A percentile compares a stretch with the other conserved stretches of the same genome.
Conservation (phyloP, 2,113 vertebrate species). For the Rattus rattus region DNA sequence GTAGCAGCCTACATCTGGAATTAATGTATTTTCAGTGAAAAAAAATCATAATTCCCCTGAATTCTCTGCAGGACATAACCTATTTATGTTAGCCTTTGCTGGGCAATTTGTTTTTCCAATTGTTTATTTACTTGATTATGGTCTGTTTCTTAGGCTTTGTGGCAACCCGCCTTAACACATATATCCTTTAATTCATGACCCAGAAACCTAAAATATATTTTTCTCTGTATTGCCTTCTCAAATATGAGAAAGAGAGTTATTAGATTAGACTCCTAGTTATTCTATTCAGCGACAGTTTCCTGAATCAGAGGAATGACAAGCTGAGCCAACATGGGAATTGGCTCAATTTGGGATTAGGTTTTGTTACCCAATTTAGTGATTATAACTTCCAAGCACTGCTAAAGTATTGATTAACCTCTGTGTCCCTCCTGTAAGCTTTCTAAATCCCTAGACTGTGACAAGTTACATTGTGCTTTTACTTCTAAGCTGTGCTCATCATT, state of each 20-base stretch:
- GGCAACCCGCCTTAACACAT: not conserved
- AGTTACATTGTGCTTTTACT: not conserved
- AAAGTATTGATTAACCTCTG: constrained; percentile 45
- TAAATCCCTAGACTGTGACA: not conserved
- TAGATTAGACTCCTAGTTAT: not conserved
- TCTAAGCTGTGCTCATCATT: not conserved
- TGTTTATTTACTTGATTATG: constrained; percentile 55
- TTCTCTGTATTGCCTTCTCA: constrained; percentile 33
- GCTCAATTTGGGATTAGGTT: constrained; percentile 56
- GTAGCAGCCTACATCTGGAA: constrained; percentile 1
- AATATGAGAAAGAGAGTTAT: not conserved
- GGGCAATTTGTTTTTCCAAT: constrained; percentile 48
- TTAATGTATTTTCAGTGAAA: constrained; percentile 59
- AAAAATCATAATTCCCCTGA: constrained; percentile 6
- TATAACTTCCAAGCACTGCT: constrained; percentile 33
- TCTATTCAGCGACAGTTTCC: constrained; percentile 11
- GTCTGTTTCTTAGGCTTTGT: not conserved
- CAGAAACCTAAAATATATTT: constrained; percentile 1
- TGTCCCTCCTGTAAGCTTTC: constrained; percentile 10
- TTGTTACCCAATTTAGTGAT: constrained; percentile 55
- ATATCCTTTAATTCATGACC: constrained; percentile 49
- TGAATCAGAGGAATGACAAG: not conserved
- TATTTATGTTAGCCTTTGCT: constrained; percentile 29
- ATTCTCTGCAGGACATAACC: constrained; percentile 5
- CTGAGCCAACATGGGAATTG: not conserved